phyloP scores from a whole-genome alignment of 2,797 vertebrate species.

The Echeneis naucrates region DNA sequence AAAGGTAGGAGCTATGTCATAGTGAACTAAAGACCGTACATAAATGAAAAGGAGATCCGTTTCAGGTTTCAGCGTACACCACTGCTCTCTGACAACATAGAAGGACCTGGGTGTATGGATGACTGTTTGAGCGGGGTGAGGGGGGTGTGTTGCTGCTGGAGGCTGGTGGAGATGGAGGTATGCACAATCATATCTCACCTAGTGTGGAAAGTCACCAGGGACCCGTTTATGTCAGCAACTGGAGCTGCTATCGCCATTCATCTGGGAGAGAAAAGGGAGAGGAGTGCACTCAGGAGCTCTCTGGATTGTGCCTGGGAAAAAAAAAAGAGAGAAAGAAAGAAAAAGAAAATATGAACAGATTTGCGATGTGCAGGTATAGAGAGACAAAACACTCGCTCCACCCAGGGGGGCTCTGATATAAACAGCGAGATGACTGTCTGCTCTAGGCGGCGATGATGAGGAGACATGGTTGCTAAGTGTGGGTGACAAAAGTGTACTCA shows the following conservation, averaged over 20 bases:
- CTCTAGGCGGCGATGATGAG: conserved; percentile 47
- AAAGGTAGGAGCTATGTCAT: conserved; percentile 28
- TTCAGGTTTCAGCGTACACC: conserved; percentile 31
- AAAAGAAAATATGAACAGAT: conserved; percentile 25
- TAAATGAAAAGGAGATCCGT: conserved; percentile 30
- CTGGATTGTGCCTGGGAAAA: conserved; percentile 29
- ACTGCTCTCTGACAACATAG: conserved; percentile 18
- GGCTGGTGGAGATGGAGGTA: conserved; percentile 15
- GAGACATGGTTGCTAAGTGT: conserved; percentile 24
- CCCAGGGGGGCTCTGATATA: conserved; percentile 28
- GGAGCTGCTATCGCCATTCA: conserved; percentile 67
- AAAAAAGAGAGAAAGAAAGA: no score
- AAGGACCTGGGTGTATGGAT: conserved; percentile 8
- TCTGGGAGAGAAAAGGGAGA: conserved; percentile 58
- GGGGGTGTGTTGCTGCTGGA: conserved; percentile 20
- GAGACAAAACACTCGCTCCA: conserved; percentile 22
- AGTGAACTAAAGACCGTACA: conserved; percentile 27
- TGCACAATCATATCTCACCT: conserved; percentile 63
- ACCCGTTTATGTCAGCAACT: conserved; percentile 55
- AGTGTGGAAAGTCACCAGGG: conserved; percentile 34
- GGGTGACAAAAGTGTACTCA: conserved; percentile 27
- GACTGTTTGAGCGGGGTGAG: neutral
- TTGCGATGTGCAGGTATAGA: conserved; percentile 29
- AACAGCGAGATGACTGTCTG: conserved; percentile 53
- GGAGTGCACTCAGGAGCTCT: conserved; percentile 41